Conservation (phyloP, 2,888 invertebrate species). For the Lithosia quadra region DNA sequence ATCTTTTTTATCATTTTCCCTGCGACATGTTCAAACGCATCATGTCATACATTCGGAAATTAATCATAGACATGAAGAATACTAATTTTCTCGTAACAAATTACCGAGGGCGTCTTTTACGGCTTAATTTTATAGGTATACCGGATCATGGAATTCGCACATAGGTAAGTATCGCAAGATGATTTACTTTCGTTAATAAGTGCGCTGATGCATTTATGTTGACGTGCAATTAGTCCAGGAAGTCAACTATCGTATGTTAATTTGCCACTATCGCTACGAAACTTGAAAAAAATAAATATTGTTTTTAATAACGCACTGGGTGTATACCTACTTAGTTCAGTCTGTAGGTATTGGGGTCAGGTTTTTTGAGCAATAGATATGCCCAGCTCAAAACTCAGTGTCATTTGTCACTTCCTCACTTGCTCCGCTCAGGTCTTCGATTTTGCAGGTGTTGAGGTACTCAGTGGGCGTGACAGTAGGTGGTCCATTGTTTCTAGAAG, state of each 20-base stretch:
- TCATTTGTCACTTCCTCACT: too few species aligned
- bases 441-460: too few species aligned
- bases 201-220: neutral
- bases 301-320: too few species aligned
- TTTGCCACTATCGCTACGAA: neutral
- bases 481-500: too few species aligned
- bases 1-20: neutral
- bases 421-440: too few species aligned
- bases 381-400: too few species aligned
- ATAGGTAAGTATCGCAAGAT: neutral
- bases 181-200: slow-evolving; percentile 8
- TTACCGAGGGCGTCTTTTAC: neutral
- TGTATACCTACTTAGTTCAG: neutral
- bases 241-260: too few species aligned
- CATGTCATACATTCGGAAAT: slow-evolving; percentile 6
- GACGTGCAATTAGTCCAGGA: neutral
- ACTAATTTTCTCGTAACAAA: neutral
- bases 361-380: too few species aligned
- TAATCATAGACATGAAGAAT: neutral
- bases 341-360: too few species aligned
- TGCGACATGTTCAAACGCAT: neutral
- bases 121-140: slow-evolving; percentile 1
- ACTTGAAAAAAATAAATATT: neutral
- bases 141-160: neutral
- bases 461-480: too few species aligned